Evolutionary conservation across 2,113 vertebrate species (phyloP).

Genomic region (Stegostoma tigrinum): DNA sequence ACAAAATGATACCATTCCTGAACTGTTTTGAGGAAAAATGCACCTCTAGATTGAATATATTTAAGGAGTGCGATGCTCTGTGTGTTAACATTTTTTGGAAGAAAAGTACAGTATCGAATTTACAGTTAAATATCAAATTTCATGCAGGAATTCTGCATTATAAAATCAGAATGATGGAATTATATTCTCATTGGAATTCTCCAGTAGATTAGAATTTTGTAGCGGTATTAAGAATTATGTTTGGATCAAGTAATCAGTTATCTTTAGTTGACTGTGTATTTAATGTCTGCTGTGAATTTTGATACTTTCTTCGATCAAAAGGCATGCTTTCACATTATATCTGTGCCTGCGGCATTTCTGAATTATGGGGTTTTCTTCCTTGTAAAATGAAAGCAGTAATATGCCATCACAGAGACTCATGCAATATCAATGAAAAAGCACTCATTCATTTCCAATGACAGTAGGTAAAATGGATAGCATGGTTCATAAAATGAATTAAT

Average conservation of each 20-base stretch:
- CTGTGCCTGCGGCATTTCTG: not conserved
- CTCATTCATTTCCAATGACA: not conserved
- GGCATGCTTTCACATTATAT: not conserved
- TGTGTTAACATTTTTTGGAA: not conserved
- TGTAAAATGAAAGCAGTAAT: conserved; percentile 18
- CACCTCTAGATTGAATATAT: not conserved
- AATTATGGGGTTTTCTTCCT: not conserved
- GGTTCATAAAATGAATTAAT: conserved; percentile 24
- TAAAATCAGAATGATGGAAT: not conserved
- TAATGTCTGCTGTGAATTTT: not conserved
- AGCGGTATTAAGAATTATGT: not conserved
- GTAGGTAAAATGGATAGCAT: not conserved
- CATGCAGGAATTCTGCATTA: not conserved
- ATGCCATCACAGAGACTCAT: not conserved
- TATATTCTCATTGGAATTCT: not conserved
- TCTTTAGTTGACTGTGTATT: not conserved
- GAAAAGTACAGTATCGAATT: not conserved
- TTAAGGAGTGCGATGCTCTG: not conserved
- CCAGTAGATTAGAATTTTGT: not conserved
- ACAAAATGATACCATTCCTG: not conserved
- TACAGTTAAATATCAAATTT: not conserved
- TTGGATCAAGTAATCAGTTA: not conserved
- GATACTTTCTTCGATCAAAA: not conserved
- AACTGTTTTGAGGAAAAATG: not conserved
- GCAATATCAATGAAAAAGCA: not conserved